phyloP scores from a whole-genome alignment of 2,113 vertebrate genomes.

The Odobenus rosmarus region DNA sequence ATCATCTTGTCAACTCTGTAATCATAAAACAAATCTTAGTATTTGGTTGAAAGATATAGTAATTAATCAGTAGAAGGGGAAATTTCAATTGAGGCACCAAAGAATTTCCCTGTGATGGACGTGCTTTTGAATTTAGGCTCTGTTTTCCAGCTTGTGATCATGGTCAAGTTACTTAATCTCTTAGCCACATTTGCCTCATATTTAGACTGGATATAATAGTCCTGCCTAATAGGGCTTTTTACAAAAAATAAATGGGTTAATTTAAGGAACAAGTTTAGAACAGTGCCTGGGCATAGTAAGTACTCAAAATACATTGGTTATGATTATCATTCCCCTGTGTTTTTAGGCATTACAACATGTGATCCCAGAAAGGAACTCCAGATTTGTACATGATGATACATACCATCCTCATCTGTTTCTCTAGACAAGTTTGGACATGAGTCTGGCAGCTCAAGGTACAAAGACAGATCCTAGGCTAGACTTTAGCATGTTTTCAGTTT shows the following conservation, averaged over 20 bases:
- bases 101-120: not conserved
- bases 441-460: not conserved
- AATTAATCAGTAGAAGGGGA: conserved; percentile 12
- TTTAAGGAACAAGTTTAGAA: conserved; percentile 16
- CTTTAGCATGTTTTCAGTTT: not conserved
- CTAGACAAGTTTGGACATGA: not conserved
- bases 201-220: not conserved
- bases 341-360: not conserved
- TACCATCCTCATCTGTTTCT: not conserved
- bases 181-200: not conserved
- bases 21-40: conserved; percentile 42
- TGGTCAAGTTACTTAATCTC: not conserved
- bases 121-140: conserved; percentile 15
- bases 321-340: not conserved
- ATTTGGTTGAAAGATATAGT: conserved; percentile 15
- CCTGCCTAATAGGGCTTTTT: not conserved
- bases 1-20: not conserved
- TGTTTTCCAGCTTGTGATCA: not conserved
- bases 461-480: not conserved
- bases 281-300: not conserved
- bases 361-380: not conserved
- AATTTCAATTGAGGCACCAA: not conserved
- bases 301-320: not conserved
- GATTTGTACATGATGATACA: not conserved
- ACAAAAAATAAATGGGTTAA: not conserved